A percentile compares a stretch with the other conserved stretches of the same genome.
These are phyloP conservation scores for Lateolabrax maculatus DNA, from an alignment of 2,797 vertebrate species.

Conservation along the genomic window DNA sequence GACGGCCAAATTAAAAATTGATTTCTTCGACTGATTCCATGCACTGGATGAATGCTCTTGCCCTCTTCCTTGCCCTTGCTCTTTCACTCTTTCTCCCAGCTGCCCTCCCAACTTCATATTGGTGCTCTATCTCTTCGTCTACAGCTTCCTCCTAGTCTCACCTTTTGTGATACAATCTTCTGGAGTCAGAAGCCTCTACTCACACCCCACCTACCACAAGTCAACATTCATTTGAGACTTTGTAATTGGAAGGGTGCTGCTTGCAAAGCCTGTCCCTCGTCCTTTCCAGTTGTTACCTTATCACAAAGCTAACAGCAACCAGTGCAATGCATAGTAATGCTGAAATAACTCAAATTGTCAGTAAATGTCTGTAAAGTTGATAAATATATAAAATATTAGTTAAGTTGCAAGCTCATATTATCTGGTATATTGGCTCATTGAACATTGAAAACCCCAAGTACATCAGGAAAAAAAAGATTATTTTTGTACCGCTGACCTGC, in stretches of 20 bases:
- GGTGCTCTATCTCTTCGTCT: conserved; percentile 44
- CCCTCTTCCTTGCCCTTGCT: conserved; percentile 46
- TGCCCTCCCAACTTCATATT: conserved; percentile 55
- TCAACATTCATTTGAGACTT: conserved; percentile 32
- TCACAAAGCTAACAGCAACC: conserved; percentile 3
- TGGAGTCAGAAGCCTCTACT: conserved; percentile 5
- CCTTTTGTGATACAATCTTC: conserved; percentile 54
- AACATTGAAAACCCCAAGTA: conserved; percentile 12
- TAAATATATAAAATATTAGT: conserved; percentile 2
- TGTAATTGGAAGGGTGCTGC: neutral
- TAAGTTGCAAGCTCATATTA: neutral
- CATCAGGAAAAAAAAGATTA: conserved; percentile 5
- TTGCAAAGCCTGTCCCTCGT: conserved; percentile 7
- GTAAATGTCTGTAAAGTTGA: neutral
- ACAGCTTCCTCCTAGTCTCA: conserved; percentile 45
- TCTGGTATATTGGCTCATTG: neutral
- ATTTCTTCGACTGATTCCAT: conserved; percentile 82
- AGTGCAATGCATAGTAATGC: neutral
- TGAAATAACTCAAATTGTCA: neutral
- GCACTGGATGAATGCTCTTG: conserved; percentile 65
- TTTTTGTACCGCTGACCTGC: conserved; percentile 26
- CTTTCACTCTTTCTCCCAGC: conserved; percentile 28
- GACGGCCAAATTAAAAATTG: conserved; percentile 87
- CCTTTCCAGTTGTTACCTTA: neutral
- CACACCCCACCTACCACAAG: neutral